Conservation (phyloP, 2,113 vertebrate species). For the Calonectris borealis region DNA sequence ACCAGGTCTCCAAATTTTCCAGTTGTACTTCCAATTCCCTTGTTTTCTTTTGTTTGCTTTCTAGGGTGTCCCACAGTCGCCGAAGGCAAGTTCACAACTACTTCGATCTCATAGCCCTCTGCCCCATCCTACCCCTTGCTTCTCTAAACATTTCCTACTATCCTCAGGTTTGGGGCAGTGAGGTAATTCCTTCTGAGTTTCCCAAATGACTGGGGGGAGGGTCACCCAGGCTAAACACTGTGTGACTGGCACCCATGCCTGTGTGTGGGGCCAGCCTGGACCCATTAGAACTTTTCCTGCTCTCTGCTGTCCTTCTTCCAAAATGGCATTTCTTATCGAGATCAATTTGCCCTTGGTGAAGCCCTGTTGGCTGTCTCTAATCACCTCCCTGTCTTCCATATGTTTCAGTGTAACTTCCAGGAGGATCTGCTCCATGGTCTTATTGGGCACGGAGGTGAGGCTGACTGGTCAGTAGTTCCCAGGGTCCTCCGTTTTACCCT, state of each 20-base stretch:
- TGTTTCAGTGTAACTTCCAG: no score
- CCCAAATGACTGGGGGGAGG: neutral
- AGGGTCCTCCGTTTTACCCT: no score
- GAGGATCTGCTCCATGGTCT: no score
- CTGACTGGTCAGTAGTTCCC: no score
- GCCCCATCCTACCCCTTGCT: neutral
- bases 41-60: neutral
- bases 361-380: no score
- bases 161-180: neutral
- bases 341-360: no score
- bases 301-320: neutral
- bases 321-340: neutral
- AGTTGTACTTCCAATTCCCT: neutral
- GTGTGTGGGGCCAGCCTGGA: neutral
- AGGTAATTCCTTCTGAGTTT: neutral
- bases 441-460: no score
- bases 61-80: neutral
- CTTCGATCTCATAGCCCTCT: neutral
- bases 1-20: neutral
- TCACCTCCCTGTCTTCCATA: no score
- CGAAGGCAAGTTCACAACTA: neutral
- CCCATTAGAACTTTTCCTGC: neutral
- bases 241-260: neutral
- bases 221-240: neutral
- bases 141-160: neutral